These are phyloP conservation scores for Lonchura striata DNA, from an alignment of 2,113 vertebrate species.

Conservation along the genomic window DNA sequence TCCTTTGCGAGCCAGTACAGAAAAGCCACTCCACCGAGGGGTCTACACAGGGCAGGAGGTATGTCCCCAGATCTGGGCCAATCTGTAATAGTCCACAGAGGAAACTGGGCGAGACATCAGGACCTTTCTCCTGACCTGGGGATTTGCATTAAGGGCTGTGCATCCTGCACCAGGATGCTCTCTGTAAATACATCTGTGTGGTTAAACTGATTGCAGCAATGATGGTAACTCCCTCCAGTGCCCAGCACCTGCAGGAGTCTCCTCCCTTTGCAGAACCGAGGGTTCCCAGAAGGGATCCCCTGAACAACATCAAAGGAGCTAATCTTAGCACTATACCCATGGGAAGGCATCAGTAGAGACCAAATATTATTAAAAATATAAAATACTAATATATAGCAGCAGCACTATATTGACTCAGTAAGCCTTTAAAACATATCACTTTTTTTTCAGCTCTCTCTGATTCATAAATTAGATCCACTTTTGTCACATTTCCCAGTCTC, in stretches of 20 bases:
- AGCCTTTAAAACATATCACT: background rate
- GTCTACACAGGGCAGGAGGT: background rate
- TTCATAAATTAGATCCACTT: background rate
- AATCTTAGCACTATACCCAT: background rate
- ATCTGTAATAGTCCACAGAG: constrained; percentile 37
- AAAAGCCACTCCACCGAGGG: constrained; percentile 6
- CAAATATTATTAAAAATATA: constrained; percentile 37
- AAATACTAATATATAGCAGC: constrained; percentile 1
- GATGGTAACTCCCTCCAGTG: background rate
- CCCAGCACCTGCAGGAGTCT: background rate
- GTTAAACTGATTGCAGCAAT: background rate
- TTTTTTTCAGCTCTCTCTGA: background rate
- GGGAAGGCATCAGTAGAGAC: background rate
- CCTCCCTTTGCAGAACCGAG: background rate
- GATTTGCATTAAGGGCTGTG: background rate
- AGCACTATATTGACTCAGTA: constrained; percentile 5
- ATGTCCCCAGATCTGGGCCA: background rate
- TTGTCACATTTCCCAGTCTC: background rate
- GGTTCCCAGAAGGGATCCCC: background rate
- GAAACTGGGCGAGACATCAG: background rate
- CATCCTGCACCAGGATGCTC: background rate
- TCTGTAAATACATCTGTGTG: background rate
- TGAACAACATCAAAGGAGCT: background rate
- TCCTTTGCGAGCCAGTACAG: constrained; percentile 28
- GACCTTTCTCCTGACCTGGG: background rate